Base-by-base conservation (phyloP, 2,113 vertebrate genomes). In the Albula glossodonta region DNA sequence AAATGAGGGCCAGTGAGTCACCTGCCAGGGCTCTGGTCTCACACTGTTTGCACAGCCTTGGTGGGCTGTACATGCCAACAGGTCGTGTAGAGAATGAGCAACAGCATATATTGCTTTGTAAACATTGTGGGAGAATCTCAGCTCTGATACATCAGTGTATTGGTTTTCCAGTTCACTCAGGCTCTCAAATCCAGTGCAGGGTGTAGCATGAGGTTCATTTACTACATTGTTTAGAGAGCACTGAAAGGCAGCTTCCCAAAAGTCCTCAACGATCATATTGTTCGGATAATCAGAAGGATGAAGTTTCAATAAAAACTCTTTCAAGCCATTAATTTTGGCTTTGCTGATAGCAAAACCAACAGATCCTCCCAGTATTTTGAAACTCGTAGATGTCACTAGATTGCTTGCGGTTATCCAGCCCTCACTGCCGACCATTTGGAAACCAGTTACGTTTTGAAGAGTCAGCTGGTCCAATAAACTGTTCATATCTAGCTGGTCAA, bases 401-500 rank as follows among this genome's bases (percentile, higher is more conserved):
- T 50, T 57, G 50, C 80, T 56, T 22, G 66, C 41, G 5, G 84
- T 88, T 6, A 88, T 88, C 84, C 84, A 88, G 8, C 49, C 63
- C 86, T 95, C 94, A 83, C 93, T 94, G 22, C 95, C 95, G 3
- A 95, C 88, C 86, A 95, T 93, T 88, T 95, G 94, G 3, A 91
- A 86, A 6, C 93, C 94, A 2, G 93, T 95, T 12, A 96, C 88
- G 66, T 95, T 86, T 25, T 85, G 84, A 8, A 70, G 81, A 4
- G 50, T 50, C 5, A 88, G n/a, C 10, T 85, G 51, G 4, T 83
- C 31, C 8, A 83, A 12, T 63, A 86, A 88, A 31, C 22, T 13
- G 5, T 11, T 53, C 51, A 86, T 86, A 1, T 86, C 80, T 17
- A 19, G 52, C 3, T 25, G 41, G 12, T 1, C 41, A 6, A 85